phyloP scores from a whole-genome alignment of 2,888 invertebrate genomes.

The Hydriomena furcata region DNA sequence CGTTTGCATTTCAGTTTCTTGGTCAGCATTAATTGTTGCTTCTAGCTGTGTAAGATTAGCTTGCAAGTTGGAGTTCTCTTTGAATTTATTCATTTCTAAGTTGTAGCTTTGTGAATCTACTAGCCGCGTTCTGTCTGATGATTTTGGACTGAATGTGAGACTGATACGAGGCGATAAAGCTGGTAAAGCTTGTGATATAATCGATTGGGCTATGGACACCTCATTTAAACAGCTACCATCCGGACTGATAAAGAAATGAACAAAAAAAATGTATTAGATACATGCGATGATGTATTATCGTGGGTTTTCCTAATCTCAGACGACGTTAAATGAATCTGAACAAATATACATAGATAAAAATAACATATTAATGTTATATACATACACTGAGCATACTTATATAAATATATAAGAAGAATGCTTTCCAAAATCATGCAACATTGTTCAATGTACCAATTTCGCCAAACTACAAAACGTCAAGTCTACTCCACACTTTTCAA shows the following conservation, averaged over 20 bases:
- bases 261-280: slow-evolving; percentile 45
- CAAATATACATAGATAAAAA: slow-evolving; percentile 30
- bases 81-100: slow-evolving; percentile 69
- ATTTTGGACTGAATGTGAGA: slow-evolving; percentile 73
- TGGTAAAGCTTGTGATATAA: slow-evolving; percentile 81
- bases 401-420: slow-evolving; percentile 67
- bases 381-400: slow-evolving; percentile 35
- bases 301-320: slow-evolving; percentile 10
- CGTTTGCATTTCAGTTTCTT: slow-evolving; percentile 49
- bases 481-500: slow-evolving; percentile 36
- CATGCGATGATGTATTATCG: slow-evolving; percentile 42
- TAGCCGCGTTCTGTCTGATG: slow-evolving; percentile 74
- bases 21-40: slow-evolving; percentile 51
- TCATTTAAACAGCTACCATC: slow-evolving; percentile 81
- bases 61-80: slow-evolving; percentile 50
- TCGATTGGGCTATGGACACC: slow-evolving; percentile 80
- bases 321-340: slow-evolving; percentile 15
- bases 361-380: too few species aligned
- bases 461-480: slow-evolving; percentile 41
- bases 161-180: slow-evolving; percentile 74
- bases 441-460: slow-evolving; percentile 48
- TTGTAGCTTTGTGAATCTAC: slow-evolving; percentile 58
- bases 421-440: slow-evolving; percentile 60
- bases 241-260: slow-evolving; percentile 64
- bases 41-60: slow-evolving; percentile 51